phyloP scores from a whole-genome alignment of 2,888 invertebrate genomes.

The Clanis bilineata region DNA sequence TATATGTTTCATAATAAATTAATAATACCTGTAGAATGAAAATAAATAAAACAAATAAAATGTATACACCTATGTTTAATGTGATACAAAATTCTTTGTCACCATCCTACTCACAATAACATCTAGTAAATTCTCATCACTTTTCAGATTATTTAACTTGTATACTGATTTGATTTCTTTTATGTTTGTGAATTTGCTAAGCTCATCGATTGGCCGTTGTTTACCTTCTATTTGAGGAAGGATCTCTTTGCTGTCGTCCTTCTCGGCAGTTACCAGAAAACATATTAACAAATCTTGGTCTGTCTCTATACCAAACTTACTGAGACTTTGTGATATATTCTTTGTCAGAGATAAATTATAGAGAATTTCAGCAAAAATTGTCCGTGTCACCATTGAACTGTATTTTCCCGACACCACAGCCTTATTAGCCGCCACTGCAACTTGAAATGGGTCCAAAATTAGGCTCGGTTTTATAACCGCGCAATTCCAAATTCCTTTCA shows the following conservation, averaged over 20 bases:
- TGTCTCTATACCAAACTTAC: slow-evolving; percentile 83
- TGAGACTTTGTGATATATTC: slow-evolving; percentile 86
- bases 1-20: too few species aligned
- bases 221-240: slow-evolving; percentile 80
- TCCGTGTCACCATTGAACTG: slow-evolving; percentile 81
- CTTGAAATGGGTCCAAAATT: slow-evolving; percentile 81
- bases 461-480: slow-evolving; percentile 83
- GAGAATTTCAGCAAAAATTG: slow-evolving; percentile 84
- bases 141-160: slow-evolving; percentile 80
- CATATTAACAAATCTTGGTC: slow-evolving; percentile 56
- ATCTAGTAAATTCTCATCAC: slow-evolving; percentile 70
- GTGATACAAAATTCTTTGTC: slow-evolving; percentile 82
- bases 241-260: slow-evolving; percentile 53
- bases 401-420: slow-evolving; percentile 78
- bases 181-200: slow-evolving; percentile 71
- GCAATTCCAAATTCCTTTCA: slow-evolving; percentile 82
- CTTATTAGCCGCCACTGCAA: slow-evolving; percentile 86
- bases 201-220: slow-evolving; percentile 65
- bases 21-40: slow-evolving; percentile 3
- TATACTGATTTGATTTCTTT: slow-evolving; percentile 82
- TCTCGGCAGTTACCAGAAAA: slow-evolving; percentile 46
- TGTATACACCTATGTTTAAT: slow-evolving; percentile 36
- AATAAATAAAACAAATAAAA: neutral
- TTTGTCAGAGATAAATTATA: slow-evolving; percentile 86
- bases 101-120: slow-evolving; percentile 86